Evolutionary conservation across 2,888 invertebrate species (phyloP).

Genomic region (Melanargia galathea): DNA sequence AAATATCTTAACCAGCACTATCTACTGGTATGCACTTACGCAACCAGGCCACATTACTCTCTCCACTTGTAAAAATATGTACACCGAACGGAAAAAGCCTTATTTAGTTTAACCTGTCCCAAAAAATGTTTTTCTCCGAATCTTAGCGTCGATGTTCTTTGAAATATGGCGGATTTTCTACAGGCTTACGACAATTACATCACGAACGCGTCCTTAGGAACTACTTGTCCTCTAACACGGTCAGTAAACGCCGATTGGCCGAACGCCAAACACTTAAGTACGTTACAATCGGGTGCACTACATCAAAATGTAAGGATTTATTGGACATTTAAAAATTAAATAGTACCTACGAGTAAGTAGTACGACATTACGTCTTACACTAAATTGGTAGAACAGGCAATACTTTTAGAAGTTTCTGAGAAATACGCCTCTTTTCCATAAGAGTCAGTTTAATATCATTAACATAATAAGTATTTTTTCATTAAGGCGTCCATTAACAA

Average conservation of each 20-base stretch:
- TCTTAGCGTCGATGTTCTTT: not conserved
- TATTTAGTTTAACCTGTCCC: too few relatives aligned
- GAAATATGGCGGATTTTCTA: slow-evolving; percentile 3
- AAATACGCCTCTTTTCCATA: too few relatives aligned
- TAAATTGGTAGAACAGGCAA: too few relatives aligned
- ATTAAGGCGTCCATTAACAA: too few relatives aligned
- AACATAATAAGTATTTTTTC: too few relatives aligned
- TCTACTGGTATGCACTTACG: too few relatives aligned
- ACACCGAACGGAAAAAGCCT: too few relatives aligned
- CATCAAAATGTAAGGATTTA: slow-evolving; percentile 9
- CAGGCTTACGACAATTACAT: slow-evolving; percentile 13
- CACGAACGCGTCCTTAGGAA: slow-evolving; percentile 33
- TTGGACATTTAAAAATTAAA: not conserved
- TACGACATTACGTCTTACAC: not conserved
- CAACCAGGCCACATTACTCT: too few relatives aligned
- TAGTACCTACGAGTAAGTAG: not conserved
- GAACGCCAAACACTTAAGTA: slow-evolving; percentile 66
- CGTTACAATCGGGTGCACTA: slow-evolving; percentile 55
- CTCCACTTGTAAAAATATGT: too few relatives aligned
- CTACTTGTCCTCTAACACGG: slow-evolving; percentile 51
- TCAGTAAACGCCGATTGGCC: slow-evolving; percentile 61
- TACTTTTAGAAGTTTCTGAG: too few relatives aligned
- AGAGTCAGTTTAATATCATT: too few relatives aligned
- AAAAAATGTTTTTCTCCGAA: not conserved
- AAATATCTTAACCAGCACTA: too few relatives aligned